Base-by-base conservation (phyloP, 2,888 invertebrate genomes). In the Cosmia trapezina region DNA sequence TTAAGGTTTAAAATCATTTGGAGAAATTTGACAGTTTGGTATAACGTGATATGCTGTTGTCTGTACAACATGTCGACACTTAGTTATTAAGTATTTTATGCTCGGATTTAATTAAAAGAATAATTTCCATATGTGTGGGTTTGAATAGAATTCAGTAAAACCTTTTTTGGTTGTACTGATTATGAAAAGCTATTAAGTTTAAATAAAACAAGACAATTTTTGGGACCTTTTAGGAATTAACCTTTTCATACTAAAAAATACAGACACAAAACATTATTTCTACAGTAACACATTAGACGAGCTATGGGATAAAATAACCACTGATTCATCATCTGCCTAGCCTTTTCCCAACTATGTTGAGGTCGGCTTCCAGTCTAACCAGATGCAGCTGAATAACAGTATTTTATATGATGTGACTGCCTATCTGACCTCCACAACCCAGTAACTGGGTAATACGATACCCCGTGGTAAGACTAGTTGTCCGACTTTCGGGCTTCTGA, bases 21-120 rank as follows among this genome's bases (percentile, higher is more conserved):
- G n/a, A n/a, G n/a, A n/a, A n/a, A n/a, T n/a, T n/a, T n/a, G n/a
- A n/a, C n/a, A n/a, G n/a, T n/a, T n/a, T n/a, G n/a, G n/a, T n/a
- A n/a, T n/a, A n/a, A n/a, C n/a, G n/a, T n/a, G n/a, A n/a, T n/a
- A n/a, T n/a, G n/a, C n/a, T n/a, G n/a, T n/a, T n/a, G n/a, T n/a
- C n/a, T n/a, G n/a, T n/a, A 22, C 70, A 59, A 74, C 69, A 73
- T 28, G 57, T 56, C 51, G 43, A 71, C 67, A 43, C 51, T 84
- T 68, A 37, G 65, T 14, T 70, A 47, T 22, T 12, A 56, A 65
- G 28, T 66, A 53, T 63, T 65, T 41, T 71, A 60, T 22, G 51
- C 5, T 56, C 12, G 7, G 51, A 49, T 83, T 73, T 61, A 78
- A 80, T 80, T 78, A 66, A 73, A 83, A 76, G 14, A 71, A 60